Evolutionary conservation across 2,888 invertebrate genomes (phyloP), one percentile per base, ranked within the genome.

Genomic region (Drosophila antonietae): DNA sequence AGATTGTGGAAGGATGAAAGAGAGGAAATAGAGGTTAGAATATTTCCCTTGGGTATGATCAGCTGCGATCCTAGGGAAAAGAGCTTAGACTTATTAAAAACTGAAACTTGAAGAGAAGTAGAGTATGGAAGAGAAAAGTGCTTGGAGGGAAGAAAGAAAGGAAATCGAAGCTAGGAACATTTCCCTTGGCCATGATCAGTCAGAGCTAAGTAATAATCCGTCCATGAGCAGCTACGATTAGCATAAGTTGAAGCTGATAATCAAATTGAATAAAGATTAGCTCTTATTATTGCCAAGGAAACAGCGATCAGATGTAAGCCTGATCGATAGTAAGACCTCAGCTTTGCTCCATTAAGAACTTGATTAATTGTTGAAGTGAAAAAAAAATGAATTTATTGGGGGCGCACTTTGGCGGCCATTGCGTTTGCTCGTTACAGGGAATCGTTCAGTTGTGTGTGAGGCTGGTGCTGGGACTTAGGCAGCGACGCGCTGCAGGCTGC

Each of bases 321-420:
- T 6, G 10, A 44, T 44, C 20, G 10, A 10, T 10, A 14, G 4
- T 5, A 6, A 1, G 5, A 6, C 7, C 47, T 28, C n/a, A 31
- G 51, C 33, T 4, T 12, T 0, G 14, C 53, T 12, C n/a, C 12
- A 31, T 39, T 7, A 47, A 28, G 28, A 31, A 18, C 1, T 43
- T 43, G 12, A 4, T 12, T 15, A 23, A 44, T 35, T 7, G 41
- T 49, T 63, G 43, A 61, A 6, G 37, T 14, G 14, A 55, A 55
- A 55, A 41, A 71, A 73, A 73, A 62, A 18, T 47, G n/a, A 64
- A 37, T 81, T 83, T 79, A 76, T 81, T 81, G 75, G 23, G 33
- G 59, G 59, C 58, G 39, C 56, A 23, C 52, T 62, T 56, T 14
- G 33, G 51, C 31, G 35, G 72, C 64, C 68, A 43, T 68, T 76